Conservation (phyloP, 1,140 invertebrate species). For the Brachionus calyciflorus region DNA sequence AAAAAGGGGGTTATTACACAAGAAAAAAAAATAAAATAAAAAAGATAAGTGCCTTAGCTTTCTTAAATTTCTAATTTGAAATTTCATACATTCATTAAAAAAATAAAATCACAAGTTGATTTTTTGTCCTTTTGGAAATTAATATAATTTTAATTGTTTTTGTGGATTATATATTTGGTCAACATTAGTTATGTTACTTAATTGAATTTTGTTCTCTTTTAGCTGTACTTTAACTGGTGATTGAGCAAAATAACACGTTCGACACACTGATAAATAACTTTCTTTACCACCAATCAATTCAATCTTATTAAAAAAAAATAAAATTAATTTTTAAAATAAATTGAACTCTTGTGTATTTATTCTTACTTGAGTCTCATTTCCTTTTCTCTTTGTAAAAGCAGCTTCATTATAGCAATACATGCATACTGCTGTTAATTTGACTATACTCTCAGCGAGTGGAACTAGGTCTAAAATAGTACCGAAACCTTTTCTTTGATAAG, state of each 20-base stretch:
- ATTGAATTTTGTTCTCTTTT: conserved; percentile 17
- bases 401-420: conserved; percentile 66
- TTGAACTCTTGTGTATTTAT: not conserved
- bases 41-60: too few species aligned
- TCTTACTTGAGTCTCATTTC: conserved; percentile 62
- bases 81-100: too few species aligned
- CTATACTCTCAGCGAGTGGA: conserved; percentile 68
- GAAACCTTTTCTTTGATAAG: conserved; percentile 66
- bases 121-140: too few species aligned
- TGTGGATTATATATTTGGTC: conserved; percentile 12
- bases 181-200: conserved; percentile 1
- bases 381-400: conserved; percentile 66
- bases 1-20: too few species aligned
- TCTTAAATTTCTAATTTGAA: too few species aligned
- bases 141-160: conserved; percentile 23
- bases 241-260: conserved; percentile 61
- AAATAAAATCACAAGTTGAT: too few species aligned
- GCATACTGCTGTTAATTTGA: conserved; percentile 68
- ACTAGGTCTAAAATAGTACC: conserved; percentile 66
- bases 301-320: conserved; percentile 59
- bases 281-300: conserved; percentile 68
- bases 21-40: too few species aligned
- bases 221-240: not conserved
- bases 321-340: conserved; percentile 6
- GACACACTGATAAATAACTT: conserved; percentile 67